These are phyloP conservation scores for Cladorhizidae sp. DNA, from an alignment of 37 sponge, comb jelly and placozoan genomes.

Conservation along the genomic window DNA sequence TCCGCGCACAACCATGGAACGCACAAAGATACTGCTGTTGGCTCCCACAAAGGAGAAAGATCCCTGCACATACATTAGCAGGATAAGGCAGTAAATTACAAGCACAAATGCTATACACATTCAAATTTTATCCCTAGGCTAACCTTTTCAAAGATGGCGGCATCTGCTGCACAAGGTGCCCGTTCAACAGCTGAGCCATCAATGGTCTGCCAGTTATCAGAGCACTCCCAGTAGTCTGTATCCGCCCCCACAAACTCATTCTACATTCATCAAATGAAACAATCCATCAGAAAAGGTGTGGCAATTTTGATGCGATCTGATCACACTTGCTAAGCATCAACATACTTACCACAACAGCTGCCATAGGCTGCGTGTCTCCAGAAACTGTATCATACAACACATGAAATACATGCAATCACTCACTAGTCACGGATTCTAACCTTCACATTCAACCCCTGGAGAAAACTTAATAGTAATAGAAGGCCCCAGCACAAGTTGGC, in stretches of 20 bases:
- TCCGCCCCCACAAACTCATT: conserved; percentile 51
- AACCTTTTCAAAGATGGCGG: conserved; percentile 54
- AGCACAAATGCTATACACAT: neutral
- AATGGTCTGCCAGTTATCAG: conserved; percentile 51
- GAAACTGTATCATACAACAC: neutral
- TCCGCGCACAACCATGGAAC: conserved; percentile 24
- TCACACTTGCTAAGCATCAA: neutral
- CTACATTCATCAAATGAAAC: neutral
- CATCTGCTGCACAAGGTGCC: conserved; percentile 62
- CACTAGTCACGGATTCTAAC: neutral
- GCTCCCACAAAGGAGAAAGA: conserved; percentile 10
- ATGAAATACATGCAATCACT: neutral
- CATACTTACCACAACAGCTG: conserved; percentile 2
- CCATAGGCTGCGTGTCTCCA: conserved; percentile 13
- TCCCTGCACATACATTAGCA: neutral
- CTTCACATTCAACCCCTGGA: conserved; percentile 2
- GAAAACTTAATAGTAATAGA: conserved; percentile 35
- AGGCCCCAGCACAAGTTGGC: conserved; percentile 31
- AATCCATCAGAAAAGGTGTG: too few species aligned
- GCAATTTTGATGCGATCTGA: too few species aligned
- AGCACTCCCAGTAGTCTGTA: conserved; percentile 57
- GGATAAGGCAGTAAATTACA: neutral
- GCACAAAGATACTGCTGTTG: conserved; percentile 32
- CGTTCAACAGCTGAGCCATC: conserved; percentile 7
- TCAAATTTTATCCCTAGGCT: neutral